Conservation (phyloP, 2,113 vertebrate species). For the Perccottus glenii region DNA sequence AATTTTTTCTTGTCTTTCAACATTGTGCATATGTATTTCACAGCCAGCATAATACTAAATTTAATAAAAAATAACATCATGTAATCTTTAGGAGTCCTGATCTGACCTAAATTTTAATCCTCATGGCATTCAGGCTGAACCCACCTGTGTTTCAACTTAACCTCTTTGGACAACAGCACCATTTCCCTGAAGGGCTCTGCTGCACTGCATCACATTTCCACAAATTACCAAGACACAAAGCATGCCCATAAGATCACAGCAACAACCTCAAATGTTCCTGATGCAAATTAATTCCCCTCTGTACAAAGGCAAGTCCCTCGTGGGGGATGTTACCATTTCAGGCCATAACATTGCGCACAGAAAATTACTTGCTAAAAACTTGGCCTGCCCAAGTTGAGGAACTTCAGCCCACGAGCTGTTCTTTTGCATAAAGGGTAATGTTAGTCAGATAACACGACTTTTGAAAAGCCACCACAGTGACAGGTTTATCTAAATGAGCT, state of each 20-base stretch:
- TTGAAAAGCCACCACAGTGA: slow-evolving; percentile 43
- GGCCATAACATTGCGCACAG: slow-evolving; percentile 21
- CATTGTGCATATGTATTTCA: too few species aligned
- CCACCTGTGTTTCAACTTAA: slow-evolving; percentile 18
- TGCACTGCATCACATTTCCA: slow-evolving; percentile 39
- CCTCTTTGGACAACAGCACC: slow-evolving; percentile 7
- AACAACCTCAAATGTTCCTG: slow-evolving; percentile 35
- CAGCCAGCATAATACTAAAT: too few species aligned
- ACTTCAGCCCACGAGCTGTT: slow-evolving; percentile 41
- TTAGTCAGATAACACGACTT: slow-evolving; percentile 46
- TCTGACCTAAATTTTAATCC: slow-evolving; percentile 10
- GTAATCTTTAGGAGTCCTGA: neutral
- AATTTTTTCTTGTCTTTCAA: too few species aligned
- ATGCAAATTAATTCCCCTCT: slow-evolving; percentile 27
- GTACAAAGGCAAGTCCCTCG: slow-evolving; percentile 9
- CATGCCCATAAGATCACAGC: slow-evolving; percentile 25
- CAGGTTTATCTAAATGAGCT: slow-evolving; percentile 54
- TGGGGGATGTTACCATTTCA: slow-evolving; percentile 34
- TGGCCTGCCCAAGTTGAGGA: neutral
- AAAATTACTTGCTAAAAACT: slow-evolving; percentile 35
- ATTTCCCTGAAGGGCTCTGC: slow-evolving; percentile 27
- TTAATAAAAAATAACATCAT: neutral
- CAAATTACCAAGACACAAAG: slow-evolving; percentile 45
- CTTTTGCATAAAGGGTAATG: slow-evolving; percentile 39
- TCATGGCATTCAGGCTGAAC: slow-evolving; percentile 31